Base-by-base conservation (phyloP, 2,113 vertebrate genomes). In the Atherinomorus stipes region DNA sequence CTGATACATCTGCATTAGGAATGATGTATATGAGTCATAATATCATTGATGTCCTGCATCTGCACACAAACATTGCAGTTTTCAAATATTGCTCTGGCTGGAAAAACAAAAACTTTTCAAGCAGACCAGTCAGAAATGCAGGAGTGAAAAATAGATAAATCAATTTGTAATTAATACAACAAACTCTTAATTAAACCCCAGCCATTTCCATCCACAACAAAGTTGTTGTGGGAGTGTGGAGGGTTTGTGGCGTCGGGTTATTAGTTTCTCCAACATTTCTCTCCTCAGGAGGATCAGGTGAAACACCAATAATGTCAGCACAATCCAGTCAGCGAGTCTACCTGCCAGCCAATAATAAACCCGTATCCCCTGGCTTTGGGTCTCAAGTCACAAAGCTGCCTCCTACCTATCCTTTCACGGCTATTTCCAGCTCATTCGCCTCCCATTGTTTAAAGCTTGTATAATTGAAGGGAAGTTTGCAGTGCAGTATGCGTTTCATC, bases 301-400 rank as follows among this genome's bases (percentile, higher is more conserved):
- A 88, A 91, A 92, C 90, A 93, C 85, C 90, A 90, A 90, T 92
- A 93, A 92, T 88, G 91, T 92, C 92, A 92, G 91, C 88, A 91
- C 88, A 89, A 90, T 89, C 89, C 87, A 91, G 90, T 90, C 90
- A 91, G 90, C 89, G 91, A 90, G 84, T 88, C 88, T 91, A 88
- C 89, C 88, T 90, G 84, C 81, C 90, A 91, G 89, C 91, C 92
- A 87, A 90, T 93, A 93, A 93, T 90, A 94, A 91, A 91, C 85
- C 88, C 66, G 71, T 84, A 86, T 90, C 86, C 89, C 90, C 74
- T 19, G 88, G 90, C 89, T 91, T 84, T 56, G 38, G 70, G 80
- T 86, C 89, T 88, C 92, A 86, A 80, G 76, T 84, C 89, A 81
- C 89, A 90, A 71, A 74, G 89, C 80, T 83, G 60, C 77, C 54